Evolutionary conservation across 2,113 vertebrate genomes (phyloP).

Genomic region (Crocuta crocuta): DNA sequence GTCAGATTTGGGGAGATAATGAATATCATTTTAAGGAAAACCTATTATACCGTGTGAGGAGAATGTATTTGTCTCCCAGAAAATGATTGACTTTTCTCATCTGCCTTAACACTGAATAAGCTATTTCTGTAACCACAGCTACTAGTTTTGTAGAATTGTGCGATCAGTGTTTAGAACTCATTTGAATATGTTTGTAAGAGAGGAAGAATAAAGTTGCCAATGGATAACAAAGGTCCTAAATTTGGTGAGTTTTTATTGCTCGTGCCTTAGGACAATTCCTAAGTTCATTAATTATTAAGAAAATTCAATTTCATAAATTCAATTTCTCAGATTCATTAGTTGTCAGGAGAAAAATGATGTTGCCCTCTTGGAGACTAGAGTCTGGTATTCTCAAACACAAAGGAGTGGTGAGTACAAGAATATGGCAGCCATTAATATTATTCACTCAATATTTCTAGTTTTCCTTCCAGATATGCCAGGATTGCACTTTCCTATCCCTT

Average conservation of each 20-base stretch:
- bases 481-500: background rate
- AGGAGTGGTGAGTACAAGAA: background rate
- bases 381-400: background rate
- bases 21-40: background rate
- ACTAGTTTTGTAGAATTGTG: background rate
- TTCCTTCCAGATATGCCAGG: background rate
- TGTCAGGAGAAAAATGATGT: background rate
- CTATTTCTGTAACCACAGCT: background rate
- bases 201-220: background rate
- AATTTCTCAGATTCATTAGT: background rate
- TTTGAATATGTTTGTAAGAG: background rate
- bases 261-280: constrained; percentile 26
- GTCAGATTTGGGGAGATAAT: background rate
- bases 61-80: background rate
- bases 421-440: background rate
- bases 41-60: background rate
- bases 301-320: background rate
- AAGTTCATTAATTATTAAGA: constrained; percentile 26
- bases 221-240: background rate
- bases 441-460: background rate
- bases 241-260: background rate
- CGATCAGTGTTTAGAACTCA: background rate
- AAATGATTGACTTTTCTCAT: background rate
- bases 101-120: background rate
- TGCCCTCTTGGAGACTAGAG: background rate